Base-by-base conservation (phyloP, 2,113 vertebrate genomes). In the Chrysemys picta region DNA sequence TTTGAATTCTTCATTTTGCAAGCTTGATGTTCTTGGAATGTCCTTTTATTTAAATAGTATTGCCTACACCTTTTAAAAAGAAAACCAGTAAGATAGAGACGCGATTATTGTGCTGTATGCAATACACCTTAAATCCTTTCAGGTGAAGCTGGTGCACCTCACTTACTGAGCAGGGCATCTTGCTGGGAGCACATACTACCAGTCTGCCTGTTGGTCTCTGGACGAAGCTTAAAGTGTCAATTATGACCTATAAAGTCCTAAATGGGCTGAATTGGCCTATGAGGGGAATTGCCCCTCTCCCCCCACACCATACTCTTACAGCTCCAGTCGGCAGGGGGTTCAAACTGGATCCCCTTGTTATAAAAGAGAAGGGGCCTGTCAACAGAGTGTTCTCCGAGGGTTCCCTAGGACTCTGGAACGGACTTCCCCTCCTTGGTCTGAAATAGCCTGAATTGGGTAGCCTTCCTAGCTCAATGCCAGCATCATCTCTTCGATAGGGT, bases 381-480 rank as follows among this genome's bases (percentile, higher is more conserved):
- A 78, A 21, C 38, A 45, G 42, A 25, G 38, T 45, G 24, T 76
- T 76, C n/a, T 38, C 38, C 24, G 22, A 3, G 42, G 25, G 25
- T 11, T 27, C 75, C 38, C 75, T 25, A 78, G 25, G 6, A 78
- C 72, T 45, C 72, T 93, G 53, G 54, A 92, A 78, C 0, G 85
- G 84, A 53, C 17, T 95, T 76, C 22, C 38, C 12, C 7, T 8
- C 25, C 24, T 47, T 91, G 52, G 38, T 91, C 56, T 89, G 89
- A 93, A 96, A 78, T 89, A 92, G 72, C 16, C 57, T 47, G 35
- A 52, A 93, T 92, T 85, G 47, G 81, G 53, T 19, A 13, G 91
- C 79, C 79, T 89, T 95, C 85, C 94, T 88, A 69, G 81, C 88
- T 89, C 91, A 31, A 75, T 84, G 12, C 81, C 75, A 75, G 89